A percentile compares a stretch with the other conserved stretches of the same genome.
These are phyloP conservation scores for Unio pictorum DNA, from an alignment of 2,888 invertebrate species.

Conservation along the genomic window DNA sequence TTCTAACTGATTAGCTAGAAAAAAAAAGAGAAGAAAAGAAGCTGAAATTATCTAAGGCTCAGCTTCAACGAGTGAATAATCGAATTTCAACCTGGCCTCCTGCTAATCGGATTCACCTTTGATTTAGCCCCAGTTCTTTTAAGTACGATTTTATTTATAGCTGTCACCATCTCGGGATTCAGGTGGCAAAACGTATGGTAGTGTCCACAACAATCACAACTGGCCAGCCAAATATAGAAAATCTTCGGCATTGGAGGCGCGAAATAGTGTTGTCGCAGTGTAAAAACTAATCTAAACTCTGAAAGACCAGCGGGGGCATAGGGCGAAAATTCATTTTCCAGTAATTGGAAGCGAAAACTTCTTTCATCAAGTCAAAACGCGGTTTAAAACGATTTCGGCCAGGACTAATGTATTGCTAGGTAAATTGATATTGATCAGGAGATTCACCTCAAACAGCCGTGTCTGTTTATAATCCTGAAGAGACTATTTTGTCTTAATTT, in stretches of 20 bases:
- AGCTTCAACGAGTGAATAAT: no score
- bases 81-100: no score
- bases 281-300: slow-evolving; percentile 41
- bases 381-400: no score
- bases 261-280: slow-evolving; percentile 40
- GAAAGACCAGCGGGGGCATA: slow-evolving; percentile 37
- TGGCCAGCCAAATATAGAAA: slow-evolving; percentile 32
- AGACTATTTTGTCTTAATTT: no score
- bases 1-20: no score
- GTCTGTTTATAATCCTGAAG: no score
- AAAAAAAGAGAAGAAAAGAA: no score
- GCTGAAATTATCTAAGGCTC: no score
- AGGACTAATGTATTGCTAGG: no score
- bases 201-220: slow-evolving; percentile 35
- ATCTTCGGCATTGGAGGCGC: slow-evolving; percentile 34
- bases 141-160: slow-evolving; percentile 41
- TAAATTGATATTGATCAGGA: no score
- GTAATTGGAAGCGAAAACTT: slow-evolving; percentile 38
- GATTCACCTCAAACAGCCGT: no score
- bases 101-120: no score
- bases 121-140: slow-evolving; percentile 5
- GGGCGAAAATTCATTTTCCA: slow-evolving; percentile 37
- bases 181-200: slow-evolving; percentile 33
- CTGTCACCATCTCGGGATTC: slow-evolving; percentile 25
- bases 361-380: slow-evolving; percentile 1